These are phyloP conservation scores for Beaufortia kweichowensis DNA, from an alignment of 2,113 vertebrate species.

Conservation along the genomic window DNA sequence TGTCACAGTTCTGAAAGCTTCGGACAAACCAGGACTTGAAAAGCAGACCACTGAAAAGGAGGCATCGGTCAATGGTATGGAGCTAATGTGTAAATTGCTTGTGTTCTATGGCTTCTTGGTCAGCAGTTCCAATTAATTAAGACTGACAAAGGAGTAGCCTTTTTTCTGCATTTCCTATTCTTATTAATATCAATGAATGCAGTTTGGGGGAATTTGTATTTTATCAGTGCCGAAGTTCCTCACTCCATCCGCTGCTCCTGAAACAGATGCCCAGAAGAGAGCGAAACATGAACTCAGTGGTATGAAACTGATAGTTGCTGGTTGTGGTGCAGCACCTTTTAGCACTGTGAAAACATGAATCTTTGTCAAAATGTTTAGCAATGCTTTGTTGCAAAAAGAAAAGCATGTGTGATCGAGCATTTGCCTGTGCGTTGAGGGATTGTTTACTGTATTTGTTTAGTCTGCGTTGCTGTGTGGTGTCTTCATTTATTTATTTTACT, in stretches of 20 bases:
- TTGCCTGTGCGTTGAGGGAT: neutral
- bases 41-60: neutral
- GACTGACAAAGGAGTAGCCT: neutral
- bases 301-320: constrained; percentile 19
- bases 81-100: neutral
- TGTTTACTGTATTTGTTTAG: neutral
- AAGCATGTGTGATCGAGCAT: neutral
- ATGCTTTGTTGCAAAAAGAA: neutral
- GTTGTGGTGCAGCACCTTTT: neutral
- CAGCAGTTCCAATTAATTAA: constrained; percentile 9
- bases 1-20: constrained; percentile 14
- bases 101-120: neutral
- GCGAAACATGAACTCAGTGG: constrained; percentile 10
- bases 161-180: neutral
- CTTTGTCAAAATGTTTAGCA: neutral
- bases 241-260: neutral
- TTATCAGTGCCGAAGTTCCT: constrained; percentile 10
- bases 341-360: neutral
- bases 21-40: neutral
- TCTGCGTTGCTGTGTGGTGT: no score
- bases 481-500: neutral
- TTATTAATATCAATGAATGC: neutral
- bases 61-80: constrained; percentile 3
- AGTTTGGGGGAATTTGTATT: constrained; percentile 1
- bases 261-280: constrained; percentile 1